Evolutionary conservation across 2,888 invertebrate species (phyloP).

Genomic region (Mesorhabditis spiculigera): DNA sequence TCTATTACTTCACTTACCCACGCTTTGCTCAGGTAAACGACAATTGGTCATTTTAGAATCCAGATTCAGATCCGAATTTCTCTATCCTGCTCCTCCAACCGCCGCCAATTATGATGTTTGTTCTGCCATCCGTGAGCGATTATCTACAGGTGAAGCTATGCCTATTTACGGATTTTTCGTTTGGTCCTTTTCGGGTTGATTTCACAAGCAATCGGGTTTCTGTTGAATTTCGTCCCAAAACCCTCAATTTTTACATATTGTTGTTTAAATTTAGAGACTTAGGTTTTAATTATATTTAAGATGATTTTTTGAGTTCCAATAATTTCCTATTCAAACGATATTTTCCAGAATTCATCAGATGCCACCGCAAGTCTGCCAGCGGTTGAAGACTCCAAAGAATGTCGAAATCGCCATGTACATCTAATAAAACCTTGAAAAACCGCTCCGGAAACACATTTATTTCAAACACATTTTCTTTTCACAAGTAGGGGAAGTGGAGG

Average conservation of each 20-base stretch:
- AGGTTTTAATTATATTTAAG: no score
- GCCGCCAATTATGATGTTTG: conserved; percentile 6
- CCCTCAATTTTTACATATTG: no score
- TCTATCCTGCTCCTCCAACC: neutral
- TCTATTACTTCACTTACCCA: neutral
- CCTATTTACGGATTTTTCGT: no score
- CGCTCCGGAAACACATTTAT: no score
- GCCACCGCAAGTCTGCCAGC: neutral
- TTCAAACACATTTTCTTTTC: no score
- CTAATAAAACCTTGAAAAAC: neutral
- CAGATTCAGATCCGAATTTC: neutral
- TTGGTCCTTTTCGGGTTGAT: no score
- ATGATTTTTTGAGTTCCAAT: neutral
- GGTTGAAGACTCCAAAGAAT: neutral
- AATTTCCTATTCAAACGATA: neutral
- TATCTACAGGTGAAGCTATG: neutral
- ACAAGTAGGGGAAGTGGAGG: no score
- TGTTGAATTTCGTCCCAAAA: no score
- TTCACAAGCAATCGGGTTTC: no score
- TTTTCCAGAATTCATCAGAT: neutral
- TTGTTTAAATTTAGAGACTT: no score
- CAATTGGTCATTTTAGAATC: no score
- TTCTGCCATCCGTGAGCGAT: neutral
- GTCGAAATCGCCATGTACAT: neutral
- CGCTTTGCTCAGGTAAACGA: conserved; percentile 1